These are phyloP conservation scores for Pseudanteris insignis DNA, from an alignment of 2,888 invertebrate species.

Conservation along the genomic window DNA sequence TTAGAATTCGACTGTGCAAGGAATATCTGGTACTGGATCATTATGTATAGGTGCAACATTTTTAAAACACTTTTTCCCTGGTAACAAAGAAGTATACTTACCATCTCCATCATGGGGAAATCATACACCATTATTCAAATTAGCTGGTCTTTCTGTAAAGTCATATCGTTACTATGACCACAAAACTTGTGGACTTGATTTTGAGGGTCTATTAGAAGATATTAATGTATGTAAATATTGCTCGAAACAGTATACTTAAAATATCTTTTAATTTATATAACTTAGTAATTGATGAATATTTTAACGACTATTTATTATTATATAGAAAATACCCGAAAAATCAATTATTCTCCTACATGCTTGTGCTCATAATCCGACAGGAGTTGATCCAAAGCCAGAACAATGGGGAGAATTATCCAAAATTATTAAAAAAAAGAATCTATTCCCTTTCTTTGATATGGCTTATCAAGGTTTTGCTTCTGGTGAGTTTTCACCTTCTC, in stretches of 20 bases:
- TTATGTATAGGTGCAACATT: constrained; percentile 93
- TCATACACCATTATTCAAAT: constrained; percentile 93
- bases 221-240: constrained; percentile 76
- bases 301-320: too few relatives aligned
- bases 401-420: constrained; percentile 91
- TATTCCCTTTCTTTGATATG: constrained; percentile 97
- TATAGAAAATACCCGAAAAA: constrained; percentile 89
- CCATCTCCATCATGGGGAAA: constrained; percentile 98
- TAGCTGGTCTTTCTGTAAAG: constrained; percentile 84
- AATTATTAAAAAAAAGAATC: constrained; percentile 80
- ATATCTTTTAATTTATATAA: too few relatives aligned
- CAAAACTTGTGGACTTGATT: constrained; percentile 92
- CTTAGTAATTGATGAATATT: too few relatives aligned
- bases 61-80: constrained; percentile 81
- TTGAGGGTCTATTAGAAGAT: constrained; percentile 88
- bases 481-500: too few relatives aligned
- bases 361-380: constrained; percentile 98
- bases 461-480: constrained; percentile 98
- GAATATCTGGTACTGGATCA: constrained; percentile 97
- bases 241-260: too few relatives aligned
- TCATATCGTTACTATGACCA: constrained; percentile 94
- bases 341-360: constrained; percentile 93
- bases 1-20: constrained; percentile 77
- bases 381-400: constrained; percentile 86
- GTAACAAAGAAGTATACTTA: constrained; percentile 84